Evolutionary conservation across 2,888 invertebrate species (phyloP), one percentile per base, ranked within the genome.

Genomic region (Heliconius ismenius): DNA sequence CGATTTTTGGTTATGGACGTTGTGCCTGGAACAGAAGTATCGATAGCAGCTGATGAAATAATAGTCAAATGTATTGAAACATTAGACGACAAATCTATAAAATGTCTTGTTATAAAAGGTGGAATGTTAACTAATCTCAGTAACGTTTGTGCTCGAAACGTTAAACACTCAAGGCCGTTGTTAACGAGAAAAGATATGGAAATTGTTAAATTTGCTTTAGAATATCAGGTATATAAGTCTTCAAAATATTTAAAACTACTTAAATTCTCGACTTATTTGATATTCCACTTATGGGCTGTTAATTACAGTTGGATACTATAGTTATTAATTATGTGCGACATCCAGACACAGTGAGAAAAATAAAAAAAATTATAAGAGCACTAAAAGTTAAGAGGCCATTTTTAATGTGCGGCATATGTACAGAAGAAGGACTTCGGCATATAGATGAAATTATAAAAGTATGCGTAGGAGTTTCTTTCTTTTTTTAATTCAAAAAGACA

Each of bases 381-480:
- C 81, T 81, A 24, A 80, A 78, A 15, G 74, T 77, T 32, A 78
- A 78, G 4, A 73, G 77, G 21, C 89, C 89, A 0, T 79, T 88
- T n/a, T 80, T 90, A 54, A 77, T 89, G 11, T 83, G 86, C 75
- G 82, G 85, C 0, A 88, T 91, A 58, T 87, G 88, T 76, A 88
- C 88, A 64, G 86, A 89, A 81, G 85, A 89, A 79, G 89, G 89
- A 0, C 78, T 91, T 36, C 84, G 87, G 72, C 87, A 90, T 76
- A 81, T 89, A 21, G 88, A 89, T 69, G 86, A 83, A 4, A 89
- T 91, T 75, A 82, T 90, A 72, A 81, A 86, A 83, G 90, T 90
- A 62, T 11, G 32, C 18, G 10, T n/a, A 58, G 58, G 10, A 9
- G 3, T 58, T n/a, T n/a, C 10, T n/a, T 11, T 58, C 39, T 58